Conservation (phyloP, 2,888 invertebrate species). For the Orthosia gothica region DNA sequence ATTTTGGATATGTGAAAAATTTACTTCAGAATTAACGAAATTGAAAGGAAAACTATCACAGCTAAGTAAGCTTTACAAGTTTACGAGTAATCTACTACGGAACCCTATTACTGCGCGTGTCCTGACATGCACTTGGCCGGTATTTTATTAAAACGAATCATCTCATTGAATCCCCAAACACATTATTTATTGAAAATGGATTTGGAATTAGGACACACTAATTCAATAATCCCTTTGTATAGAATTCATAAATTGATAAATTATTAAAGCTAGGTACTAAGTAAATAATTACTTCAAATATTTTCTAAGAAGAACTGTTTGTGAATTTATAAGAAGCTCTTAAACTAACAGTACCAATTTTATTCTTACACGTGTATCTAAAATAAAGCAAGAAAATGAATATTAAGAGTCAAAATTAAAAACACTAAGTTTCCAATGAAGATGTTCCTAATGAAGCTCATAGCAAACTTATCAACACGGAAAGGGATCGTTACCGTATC, state of each 20-base stretch:
- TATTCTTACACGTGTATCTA: not conserved
- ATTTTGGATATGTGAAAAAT: too few species aligned
- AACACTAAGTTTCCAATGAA: not conserved
- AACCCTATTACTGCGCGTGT: too few species aligned
- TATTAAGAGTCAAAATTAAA: not conserved
- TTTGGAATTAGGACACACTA: not conserved
- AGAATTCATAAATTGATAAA: not conserved
- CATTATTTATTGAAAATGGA: not conserved
- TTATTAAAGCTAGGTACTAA: constrained; percentile 3
- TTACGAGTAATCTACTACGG: too few species aligned
- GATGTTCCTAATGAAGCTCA: too few species aligned
- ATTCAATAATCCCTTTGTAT: not conserved
- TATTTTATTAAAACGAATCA: not conserved
- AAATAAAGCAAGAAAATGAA: not conserved
- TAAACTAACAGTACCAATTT: not conserved
- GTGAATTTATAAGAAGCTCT: not conserved
- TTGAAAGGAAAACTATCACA: too few species aligned
- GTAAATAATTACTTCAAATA: not conserved
- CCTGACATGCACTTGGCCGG: too few species aligned
- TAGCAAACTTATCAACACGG: too few species aligned
- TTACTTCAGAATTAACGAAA: too few species aligned
- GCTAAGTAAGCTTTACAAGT: too few species aligned
- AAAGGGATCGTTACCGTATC: too few species aligned
- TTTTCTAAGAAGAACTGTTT: not conserved
- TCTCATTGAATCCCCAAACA: not conserved